Conservation (phyloP, 2,888 invertebrate species). For the Pristionchus maxplancki region DNA sequence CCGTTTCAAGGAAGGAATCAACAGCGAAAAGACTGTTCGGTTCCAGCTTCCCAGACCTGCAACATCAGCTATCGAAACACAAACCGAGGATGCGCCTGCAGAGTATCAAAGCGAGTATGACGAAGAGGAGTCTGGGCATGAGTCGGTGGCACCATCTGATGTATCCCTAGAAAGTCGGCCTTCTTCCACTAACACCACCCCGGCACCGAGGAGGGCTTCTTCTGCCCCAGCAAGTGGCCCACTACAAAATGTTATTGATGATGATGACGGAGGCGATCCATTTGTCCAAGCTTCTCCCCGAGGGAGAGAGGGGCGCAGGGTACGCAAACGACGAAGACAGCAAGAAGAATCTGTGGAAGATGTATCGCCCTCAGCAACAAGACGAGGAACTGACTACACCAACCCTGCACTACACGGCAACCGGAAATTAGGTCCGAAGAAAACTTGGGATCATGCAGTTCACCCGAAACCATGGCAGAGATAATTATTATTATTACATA, state of each 20-base stretch:
- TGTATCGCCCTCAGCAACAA: not conserved
- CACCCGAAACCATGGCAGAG: not conserved
- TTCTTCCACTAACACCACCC: too few species aligned
- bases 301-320: not conserved
- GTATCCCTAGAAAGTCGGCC: too few species aligned
- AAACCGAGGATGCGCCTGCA: too few species aligned
- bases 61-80: not conserved
- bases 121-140: too few species aligned
- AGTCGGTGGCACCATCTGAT: too few species aligned
- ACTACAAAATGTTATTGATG: too few species aligned
- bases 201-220: too few species aligned
- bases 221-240: too few species aligned
- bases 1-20: not conserved
- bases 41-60: not conserved
- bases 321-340: not conserved
- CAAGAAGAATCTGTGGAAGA: too few species aligned
- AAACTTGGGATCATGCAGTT: not conserved
- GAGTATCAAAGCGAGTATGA: too few species aligned
- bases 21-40: not conserved
- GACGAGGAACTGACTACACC: not conserved
- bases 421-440: not conserved
- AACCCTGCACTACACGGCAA: not conserved
- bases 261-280: too few species aligned
- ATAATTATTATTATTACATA: not conserved
- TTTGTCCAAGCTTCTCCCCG: not conserved